Evolutionary conservation across 2,113 vertebrate genomes (phyloP), one percentile per base, ranked within the genome.

Genomic region (Ceyx melanurus): DNA sequence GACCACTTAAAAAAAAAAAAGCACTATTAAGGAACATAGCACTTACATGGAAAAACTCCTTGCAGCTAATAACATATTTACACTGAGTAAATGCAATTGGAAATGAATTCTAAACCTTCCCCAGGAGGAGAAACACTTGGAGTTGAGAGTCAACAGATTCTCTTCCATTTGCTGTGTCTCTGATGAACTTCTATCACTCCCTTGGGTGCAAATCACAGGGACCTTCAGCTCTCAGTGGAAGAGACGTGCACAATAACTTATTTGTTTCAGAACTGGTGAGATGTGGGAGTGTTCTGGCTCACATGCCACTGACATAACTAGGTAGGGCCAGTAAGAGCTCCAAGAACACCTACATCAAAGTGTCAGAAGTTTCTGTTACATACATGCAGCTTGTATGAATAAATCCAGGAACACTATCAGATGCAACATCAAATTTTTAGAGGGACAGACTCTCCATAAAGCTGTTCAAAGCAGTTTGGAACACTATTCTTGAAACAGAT

Each of bases 191-290:
- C 9, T 19, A 29, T 57, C 67, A 15, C 18, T 86, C 43, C 40
- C 22, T 64, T 15, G 64, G 33, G 26, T 81, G 40, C 40, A 81
- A 61, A 58, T n/a, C 72, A 42, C 2, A 22, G 48, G 23, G 21
- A 61, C 33, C 54, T 84, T 89, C 89, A 86, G 56, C 45, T 71
- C 25, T 28, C 65, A 66, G 29, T 70, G 57, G 80, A 90, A 86
- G 82, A 86, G 77, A 92, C 25, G 4, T 73, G 57, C 57, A 54
- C 43, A 53, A 19, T 56, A 54, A 56, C 65, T 93, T 16, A 56
- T 62, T 93, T 16, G 2, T 76, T 60, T 92, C 86, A 94, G 89
- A 91, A 96, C 75, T 5, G 48, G 37, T 65, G 79, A 92, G 94
- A n/a, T 0, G 2, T 37, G 45, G 22, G 31, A 89, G 13, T 48